Conservation (phyloP, 2,888 invertebrate genomes). For the Mythimna ferrago region DNA sequence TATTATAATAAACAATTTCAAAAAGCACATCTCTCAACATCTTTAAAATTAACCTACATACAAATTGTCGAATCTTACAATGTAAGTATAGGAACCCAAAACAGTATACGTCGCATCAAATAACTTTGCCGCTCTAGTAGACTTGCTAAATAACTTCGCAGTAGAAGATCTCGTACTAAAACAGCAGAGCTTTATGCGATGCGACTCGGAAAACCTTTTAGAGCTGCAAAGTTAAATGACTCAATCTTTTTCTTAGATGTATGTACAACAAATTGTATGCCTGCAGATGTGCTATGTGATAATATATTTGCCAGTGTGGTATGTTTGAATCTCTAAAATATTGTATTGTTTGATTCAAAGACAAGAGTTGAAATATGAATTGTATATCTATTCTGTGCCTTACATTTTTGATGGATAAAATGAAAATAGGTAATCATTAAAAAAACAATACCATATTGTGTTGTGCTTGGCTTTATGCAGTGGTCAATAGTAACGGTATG, state of each 20-base stretch:
- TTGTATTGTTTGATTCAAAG: not conserved
- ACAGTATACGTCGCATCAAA: not conserved
- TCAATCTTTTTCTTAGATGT: not conserved
- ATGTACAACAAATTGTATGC: not conserved
- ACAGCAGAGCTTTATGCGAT: not conserved
- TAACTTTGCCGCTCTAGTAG: not conserved
- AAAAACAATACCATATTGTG: not conserved
- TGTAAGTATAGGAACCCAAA: not conserved
- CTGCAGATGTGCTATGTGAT: not conserved
- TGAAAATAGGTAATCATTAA: not conserved
- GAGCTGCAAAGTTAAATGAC: not conserved
- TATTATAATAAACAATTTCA: too few species aligned
- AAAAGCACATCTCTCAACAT: too few species aligned
- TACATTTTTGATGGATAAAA: not conserved
- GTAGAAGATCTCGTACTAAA: not conserved
- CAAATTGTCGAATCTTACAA: too few species aligned
- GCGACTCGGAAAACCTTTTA: not conserved
- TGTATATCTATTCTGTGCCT: not conserved
- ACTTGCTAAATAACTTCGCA: not conserved
- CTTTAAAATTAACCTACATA: too few species aligned
- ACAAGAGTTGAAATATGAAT: not conserved
- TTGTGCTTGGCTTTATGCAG: not conserved
- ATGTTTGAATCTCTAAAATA: constrained; percentile 6
- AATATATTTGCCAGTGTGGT: constrained; percentile 16
- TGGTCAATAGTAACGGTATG: not conserved